Conservation (phyloP, 2,888 invertebrate species). For the Eumerus sabulonum region DNA sequence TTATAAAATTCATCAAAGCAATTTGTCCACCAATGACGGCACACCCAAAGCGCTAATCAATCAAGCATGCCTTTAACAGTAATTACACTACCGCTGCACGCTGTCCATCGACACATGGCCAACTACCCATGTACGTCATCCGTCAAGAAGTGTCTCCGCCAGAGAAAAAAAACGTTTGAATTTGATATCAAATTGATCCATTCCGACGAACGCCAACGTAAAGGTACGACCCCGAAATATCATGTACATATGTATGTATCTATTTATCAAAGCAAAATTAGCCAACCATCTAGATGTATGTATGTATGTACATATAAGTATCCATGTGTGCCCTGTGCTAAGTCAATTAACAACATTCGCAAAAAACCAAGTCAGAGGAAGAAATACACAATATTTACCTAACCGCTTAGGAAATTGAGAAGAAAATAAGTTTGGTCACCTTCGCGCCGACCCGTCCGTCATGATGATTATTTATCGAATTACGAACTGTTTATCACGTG, state of each 20-base stretch:
- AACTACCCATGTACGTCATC: too few species aligned
- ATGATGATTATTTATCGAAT: constrained; percentile 27
- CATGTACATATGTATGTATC: background rate
- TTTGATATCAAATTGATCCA: too few species aligned
- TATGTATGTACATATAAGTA: constrained; percentile 3
- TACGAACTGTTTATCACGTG: constrained; percentile 51
- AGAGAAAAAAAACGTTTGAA: too few species aligned
- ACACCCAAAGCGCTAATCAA: too few species aligned
- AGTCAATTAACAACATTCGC: constrained; percentile 45
- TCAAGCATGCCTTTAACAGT: too few species aligned
- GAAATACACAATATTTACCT: constrained; percentile 17
- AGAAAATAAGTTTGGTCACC: too few species aligned
- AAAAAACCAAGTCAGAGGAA: constrained; percentile 8
- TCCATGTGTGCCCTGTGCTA: constrained; percentile 33
- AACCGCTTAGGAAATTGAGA: constrained; percentile 8
- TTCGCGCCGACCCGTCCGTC: too few species aligned
- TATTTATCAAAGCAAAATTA: constrained; percentile 4
- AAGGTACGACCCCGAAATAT: background rate
- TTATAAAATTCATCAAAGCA: too few species aligned
- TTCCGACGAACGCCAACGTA: background rate
- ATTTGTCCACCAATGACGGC: too few species aligned
- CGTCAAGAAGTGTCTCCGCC: too few species aligned
- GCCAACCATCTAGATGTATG: constrained; percentile 12
- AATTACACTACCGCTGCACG: too few species aligned
- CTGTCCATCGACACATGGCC: too few species aligned